Evolutionary conservation across 2,888 invertebrate species (phyloP).

Genomic region (Sphaeridia pumilis): DNA sequence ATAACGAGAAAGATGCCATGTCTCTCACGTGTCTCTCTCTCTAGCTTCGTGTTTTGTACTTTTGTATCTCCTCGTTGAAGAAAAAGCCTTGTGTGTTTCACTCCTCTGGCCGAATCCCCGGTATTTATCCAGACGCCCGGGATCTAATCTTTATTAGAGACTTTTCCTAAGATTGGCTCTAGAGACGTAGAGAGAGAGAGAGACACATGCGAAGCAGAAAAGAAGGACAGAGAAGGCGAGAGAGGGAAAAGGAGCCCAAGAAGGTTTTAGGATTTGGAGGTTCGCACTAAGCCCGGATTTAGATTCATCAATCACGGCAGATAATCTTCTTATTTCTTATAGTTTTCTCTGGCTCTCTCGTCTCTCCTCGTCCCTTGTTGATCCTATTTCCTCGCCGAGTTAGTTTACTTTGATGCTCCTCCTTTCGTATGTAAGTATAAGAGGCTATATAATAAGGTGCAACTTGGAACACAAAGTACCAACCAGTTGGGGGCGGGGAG

Average conservation of each 20-base stretch:
- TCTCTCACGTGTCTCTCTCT: too few species aligned
- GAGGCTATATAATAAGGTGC: too few species aligned
- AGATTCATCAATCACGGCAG: conserved; percentile 37
- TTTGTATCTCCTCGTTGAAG: too few species aligned
- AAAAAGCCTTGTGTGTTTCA: too few species aligned
- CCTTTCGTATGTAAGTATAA: background rate
- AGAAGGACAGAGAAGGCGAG: conserved; percentile 16
- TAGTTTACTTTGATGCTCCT: background rate
- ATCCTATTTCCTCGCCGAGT: background rate
- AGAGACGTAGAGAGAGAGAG: conserved; percentile 28
- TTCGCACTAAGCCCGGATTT: conserved; percentile 36
- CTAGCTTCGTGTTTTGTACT: too few species aligned
- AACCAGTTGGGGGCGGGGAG: background rate
- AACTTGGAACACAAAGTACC: too few species aligned
- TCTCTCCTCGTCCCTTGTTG: conserved; percentile 8
- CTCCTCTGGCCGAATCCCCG: too few species aligned
- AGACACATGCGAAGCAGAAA: too few species aligned
- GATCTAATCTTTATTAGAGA: conserved; percentile 37
- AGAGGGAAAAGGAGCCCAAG: conserved; percentile 23
- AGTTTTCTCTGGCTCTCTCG: conserved; percentile 17
- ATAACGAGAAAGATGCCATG: too few species aligned
- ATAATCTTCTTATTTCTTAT: conserved; percentile 37
- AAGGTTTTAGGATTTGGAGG: conserved; percentile 14
- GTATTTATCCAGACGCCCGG: conserved; percentile 21
- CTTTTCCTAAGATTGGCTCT: conserved; percentile 35